Evolutionary conservation across 2,888 invertebrate species (phyloP).

Genomic region (Drosophila ustulata): DNA sequence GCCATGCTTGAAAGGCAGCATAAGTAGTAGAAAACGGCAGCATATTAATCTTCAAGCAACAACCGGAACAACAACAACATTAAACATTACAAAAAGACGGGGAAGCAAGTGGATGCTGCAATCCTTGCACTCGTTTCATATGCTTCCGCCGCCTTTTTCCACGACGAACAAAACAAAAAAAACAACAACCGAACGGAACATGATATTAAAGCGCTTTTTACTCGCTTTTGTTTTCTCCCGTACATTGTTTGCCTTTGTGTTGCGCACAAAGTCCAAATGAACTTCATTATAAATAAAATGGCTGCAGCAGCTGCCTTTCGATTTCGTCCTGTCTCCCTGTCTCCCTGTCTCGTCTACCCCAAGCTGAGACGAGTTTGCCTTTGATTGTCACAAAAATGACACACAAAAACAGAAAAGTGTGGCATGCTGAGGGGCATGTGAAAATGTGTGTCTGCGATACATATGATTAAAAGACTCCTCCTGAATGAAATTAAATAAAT

Average conservation of each 20-base stretch:
- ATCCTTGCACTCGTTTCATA: conserved; percentile 46
- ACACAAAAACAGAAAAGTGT: neutral
- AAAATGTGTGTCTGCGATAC: too few relatives aligned
- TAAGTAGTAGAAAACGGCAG: conserved; percentile 77
- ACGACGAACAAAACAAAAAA: conserved; percentile 2
- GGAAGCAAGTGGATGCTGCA: conserved; percentile 35
- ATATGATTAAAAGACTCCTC: too few relatives aligned
- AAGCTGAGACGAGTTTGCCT: neutral
- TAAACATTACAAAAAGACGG: conserved; percentile 16
- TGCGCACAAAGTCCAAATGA: conserved; percentile 61
- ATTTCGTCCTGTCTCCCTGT: conserved; percentile 3
- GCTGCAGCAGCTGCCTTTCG: conserved; percentile 19
- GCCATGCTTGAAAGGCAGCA: conserved; percentile 70
- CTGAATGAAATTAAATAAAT: too few relatives aligned
- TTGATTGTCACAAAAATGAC: neutral
- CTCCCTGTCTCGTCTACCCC: neutral
- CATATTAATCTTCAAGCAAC: conserved; percentile 74
- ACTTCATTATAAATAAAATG: conserved; percentile 61
- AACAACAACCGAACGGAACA: conserved; percentile 45
- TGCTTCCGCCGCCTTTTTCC: conserved; percentile 28
- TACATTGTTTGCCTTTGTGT: conserved; percentile 34
- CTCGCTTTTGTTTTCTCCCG: conserved; percentile 20
- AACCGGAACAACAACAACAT: conserved; percentile 47
- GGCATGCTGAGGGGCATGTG: too few relatives aligned
- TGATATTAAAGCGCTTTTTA: conserved; percentile 57